Conservation (phyloP, 2,888 invertebrate species). For the Sarcophaga caerulescens region DNA sequence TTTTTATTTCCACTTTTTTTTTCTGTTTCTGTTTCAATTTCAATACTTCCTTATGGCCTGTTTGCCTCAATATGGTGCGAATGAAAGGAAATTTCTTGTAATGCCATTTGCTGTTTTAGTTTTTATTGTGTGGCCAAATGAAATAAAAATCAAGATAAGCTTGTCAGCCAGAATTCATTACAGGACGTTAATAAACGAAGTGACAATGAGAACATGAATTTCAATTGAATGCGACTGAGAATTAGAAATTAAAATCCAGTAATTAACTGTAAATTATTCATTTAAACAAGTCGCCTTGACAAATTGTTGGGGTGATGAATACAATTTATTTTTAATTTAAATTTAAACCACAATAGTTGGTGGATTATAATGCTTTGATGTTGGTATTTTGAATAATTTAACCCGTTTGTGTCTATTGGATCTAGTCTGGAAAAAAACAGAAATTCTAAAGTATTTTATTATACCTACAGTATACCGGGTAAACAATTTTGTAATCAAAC, state of each 20-base stretch:
- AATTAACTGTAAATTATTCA: constrained; percentile 46
- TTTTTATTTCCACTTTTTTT: constrained; percentile 1
- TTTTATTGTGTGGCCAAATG: constrained; percentile 46
- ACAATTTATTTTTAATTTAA: no score
- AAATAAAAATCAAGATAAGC: constrained; percentile 60
- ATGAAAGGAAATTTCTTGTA: constrained; percentile 14
- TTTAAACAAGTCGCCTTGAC: constrained; percentile 13
- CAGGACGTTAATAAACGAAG: neutral
- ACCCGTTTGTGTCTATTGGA: no score
- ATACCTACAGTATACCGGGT: no score
- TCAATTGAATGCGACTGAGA: neutral
- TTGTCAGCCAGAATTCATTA: constrained; percentile 39
- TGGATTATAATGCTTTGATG: no score
- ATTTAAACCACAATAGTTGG: no score
- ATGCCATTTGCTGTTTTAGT: constrained; percentile 35
- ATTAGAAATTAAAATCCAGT: neutral
- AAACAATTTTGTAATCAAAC: no score
- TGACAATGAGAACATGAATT: neutral
- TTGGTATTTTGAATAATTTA: no score
- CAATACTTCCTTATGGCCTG: neutral
- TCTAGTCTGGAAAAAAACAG: no score
- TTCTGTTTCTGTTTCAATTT: neutral
- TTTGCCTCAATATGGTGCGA: neutral
- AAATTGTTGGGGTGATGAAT: neutral
- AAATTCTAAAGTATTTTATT: no score